phyloP scores from a whole-genome alignment of 1,140 invertebrate genomes.

The Mercenaria mercenaria region DNA sequence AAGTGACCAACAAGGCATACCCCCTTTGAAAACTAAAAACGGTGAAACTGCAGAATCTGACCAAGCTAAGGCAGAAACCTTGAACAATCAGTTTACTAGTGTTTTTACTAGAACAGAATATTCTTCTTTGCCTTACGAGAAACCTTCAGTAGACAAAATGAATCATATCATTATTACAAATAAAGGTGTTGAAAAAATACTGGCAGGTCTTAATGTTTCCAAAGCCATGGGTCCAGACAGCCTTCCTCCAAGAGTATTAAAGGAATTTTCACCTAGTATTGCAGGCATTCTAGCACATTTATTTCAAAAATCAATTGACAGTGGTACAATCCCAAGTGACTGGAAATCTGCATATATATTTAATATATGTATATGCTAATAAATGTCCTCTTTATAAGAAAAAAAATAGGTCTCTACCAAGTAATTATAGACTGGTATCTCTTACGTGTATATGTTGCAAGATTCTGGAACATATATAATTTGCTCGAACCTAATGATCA shows the following conservation, averaged over 20 bases:
- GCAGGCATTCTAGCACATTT: not conserved
- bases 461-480: slow-evolving; percentile 46
- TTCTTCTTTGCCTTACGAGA: not conserved
- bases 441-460: slow-evolving; percentile 47
- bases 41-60: slow-evolving; percentile 19
- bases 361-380: too few relatives aligned
- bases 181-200: slow-evolving; percentile 16
- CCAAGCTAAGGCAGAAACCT: slow-evolving; percentile 28
- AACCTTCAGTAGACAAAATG: not conserved
- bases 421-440: slow-evolving; percentile 58
- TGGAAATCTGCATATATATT: slow-evolving; percentile 59
- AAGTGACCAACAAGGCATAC: slow-evolving; percentile 20
- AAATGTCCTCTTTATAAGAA: slow-evolving; percentile 58
- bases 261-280: not conserved
- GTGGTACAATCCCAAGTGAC: slow-evolving; percentile 18
- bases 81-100: slow-evolving; percentile 52
- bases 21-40: slow-evolving; percentile 44
- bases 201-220: not conserved
- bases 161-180: not conserved
- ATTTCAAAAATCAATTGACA: slow-evolving; percentile 48
- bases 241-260: slow-evolving; percentile 26
- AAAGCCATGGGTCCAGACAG: slow-evolving; percentile 39
- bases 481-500: not conserved
- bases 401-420: not conserved
- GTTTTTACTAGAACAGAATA: slow-evolving; percentile 8